Conservation (phyloP, 2,888 invertebrate genomes). For the Scaptomyza caliginosa region DNA sequence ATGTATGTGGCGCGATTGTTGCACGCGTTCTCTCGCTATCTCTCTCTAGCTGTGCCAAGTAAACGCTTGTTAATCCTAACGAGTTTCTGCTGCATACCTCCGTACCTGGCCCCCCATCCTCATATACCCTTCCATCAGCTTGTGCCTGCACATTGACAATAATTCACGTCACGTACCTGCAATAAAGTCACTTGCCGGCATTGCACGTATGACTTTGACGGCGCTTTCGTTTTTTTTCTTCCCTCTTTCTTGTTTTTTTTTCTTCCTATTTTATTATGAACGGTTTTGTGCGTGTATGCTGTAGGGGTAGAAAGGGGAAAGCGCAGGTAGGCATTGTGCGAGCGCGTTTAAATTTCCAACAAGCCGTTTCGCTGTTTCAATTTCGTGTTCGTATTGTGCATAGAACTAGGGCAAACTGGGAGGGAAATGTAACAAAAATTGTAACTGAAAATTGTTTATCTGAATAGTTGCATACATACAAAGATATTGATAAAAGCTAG, state of each 20-base stretch:
- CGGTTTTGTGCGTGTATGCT: conserved; percentile 67
- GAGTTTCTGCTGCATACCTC: conserved; percentile 61
- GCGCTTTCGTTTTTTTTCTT: conserved; percentile 48
- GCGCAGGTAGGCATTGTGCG: conserved; percentile 59
- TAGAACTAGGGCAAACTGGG: conserved; percentile 41
- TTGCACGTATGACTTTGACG: conserved; percentile 79
- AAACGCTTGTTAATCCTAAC: conserved; percentile 80
- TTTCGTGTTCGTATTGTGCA: conserved; percentile 45
- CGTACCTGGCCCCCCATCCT: background rate
- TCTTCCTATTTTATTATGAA: conserved; percentile 78
- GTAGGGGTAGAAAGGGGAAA: background rate
- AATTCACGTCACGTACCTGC: conserved; percentile 80
- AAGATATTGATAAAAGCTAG: conserved; percentile 1
- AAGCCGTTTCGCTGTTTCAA: conserved; percentile 53
- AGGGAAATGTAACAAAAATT: conserved; percentile 4
- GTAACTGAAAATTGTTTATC: background rate
- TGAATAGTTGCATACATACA: background rate
- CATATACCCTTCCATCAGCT: background rate
- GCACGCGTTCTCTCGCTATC: conserved; percentile 39
- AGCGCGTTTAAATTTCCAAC: conserved; percentile 54
- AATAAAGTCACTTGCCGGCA: conserved; percentile 79
- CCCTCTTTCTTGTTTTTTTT: conserved; percentile 13
- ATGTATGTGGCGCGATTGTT: conserved; percentile 56
- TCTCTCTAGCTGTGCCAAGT: conserved; percentile 56
- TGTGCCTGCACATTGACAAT: conserved; percentile 64